Evolutionary conservation across 2,888 invertebrate species (phyloP), one percentile per base, ranked within the genome.

Genomic region (Drosophila bunnanda): DNA sequence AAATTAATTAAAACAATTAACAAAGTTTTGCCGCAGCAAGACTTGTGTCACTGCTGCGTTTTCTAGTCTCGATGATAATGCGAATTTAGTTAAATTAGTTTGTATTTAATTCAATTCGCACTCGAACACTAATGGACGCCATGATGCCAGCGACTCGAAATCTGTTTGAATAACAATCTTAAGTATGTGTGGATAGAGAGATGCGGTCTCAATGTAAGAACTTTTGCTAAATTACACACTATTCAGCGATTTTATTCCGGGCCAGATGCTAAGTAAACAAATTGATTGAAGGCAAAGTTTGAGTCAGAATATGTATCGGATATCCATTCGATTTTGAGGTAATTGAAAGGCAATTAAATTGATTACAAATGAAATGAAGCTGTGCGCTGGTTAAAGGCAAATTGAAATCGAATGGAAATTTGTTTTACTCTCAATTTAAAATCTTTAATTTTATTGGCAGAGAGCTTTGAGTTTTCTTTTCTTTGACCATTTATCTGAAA

Each of bases 71-170:
- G 32, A 57, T 57, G 43, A 41, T 74, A 38, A 54, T 70, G 79
- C 60, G 59, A 82, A 72, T 68, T 80, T 68, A 67, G 54, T 54
- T 68, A 66, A 83, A 86, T 87, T 87, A 83, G 78, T 79, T 80
- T 65, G 70, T 77, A 81, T 84, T 84, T 86, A 86, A 84, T 88
- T 80, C 73, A 80, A 84, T 84, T 84, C 52, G 69, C 87, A 83
- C 32, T 54, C 43, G 59, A 54, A 48, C 70, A 71, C 50, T 68
- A 76, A 86, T 75, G 56, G 58, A 48, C 58, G 75, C 61, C 72
- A 72, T 53, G 76, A 58, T 71, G 71, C 76, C 76, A 61, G 38
- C 20, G 13, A 10, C 44, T 44, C 30, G 52, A 44, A 46, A 54
- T 59, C 62, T 56, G 46, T 61, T 55, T 22, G 36, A 62, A 62